Conservation (phyloP, 2,888 invertebrate genomes). For the Epirrhoe tristata region DNA sequence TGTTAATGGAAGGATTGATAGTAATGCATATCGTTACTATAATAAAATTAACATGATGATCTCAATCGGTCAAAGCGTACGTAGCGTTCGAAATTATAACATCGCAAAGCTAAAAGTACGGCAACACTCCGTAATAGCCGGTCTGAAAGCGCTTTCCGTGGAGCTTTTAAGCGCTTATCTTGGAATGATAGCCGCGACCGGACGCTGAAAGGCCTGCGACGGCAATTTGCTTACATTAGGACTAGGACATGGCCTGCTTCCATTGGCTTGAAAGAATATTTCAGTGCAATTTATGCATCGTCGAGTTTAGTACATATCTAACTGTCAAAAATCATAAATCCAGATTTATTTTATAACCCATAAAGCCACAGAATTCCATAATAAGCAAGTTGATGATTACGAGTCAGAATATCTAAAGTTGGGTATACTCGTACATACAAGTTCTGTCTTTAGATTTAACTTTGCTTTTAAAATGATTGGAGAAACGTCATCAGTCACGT, state of each 20-base stretch:
- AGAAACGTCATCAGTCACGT: too few species aligned
- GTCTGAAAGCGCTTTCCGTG: constrained; percentile 80
- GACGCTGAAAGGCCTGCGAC: constrained; percentile 81
- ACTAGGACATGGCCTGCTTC: constrained; percentile 77
- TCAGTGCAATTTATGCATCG: constrained; percentile 54
- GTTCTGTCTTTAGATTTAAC: too few species aligned
- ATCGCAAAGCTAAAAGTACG: constrained; percentile 71
- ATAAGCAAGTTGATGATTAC: background rate
- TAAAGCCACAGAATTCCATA: background rate
- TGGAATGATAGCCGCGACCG: constrained; percentile 83
- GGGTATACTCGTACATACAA: too few species aligned
- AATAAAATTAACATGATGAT: constrained; percentile 50
- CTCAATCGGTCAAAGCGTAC: constrained; percentile 52
- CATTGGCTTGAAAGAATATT: constrained; percentile 59
- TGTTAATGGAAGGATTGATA: too few species aligned
- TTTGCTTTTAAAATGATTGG: too few species aligned
- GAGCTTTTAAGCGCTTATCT: constrained; percentile 85
- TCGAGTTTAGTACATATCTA: constrained; percentile 14
- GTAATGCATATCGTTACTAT: background rate
- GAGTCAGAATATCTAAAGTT: too few species aligned
- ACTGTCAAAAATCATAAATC: background rate
- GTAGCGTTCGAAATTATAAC: constrained; percentile 58
- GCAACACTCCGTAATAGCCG: constrained; percentile 71
- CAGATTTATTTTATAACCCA: background rate
- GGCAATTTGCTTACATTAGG: constrained; percentile 85